These are phyloP conservation scores for Lepas anatifera DNA, from an alignment of 2,888 invertebrate species.

Conservation along the genomic window DNA sequence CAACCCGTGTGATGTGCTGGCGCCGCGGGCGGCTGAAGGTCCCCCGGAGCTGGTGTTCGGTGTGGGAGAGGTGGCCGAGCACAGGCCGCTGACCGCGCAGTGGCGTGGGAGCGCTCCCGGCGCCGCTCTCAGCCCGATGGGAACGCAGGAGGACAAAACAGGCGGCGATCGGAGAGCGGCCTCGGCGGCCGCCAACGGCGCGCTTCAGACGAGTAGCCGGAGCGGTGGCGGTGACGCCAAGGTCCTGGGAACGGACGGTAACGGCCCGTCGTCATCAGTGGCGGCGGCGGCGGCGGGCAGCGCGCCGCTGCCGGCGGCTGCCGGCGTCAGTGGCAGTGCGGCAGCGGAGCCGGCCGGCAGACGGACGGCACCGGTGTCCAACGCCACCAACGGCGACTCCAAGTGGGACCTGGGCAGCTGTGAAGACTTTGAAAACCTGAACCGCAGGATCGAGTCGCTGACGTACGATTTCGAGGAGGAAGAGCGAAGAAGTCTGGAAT, in stretches of 20 bases:
- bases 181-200: not conserved
- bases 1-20: not conserved
- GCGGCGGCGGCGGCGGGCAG: not conserved
- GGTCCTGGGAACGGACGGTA: not conserved
- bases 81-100: not conserved
- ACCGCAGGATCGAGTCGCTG: constrained; percentile 34
- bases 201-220: not conserved
- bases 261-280: not conserved
- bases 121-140: not conserved
- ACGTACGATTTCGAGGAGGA: constrained; percentile 29
- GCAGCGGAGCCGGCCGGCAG: not conserved
- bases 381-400: not conserved
- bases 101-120: not conserved
- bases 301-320: not conserved
- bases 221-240: not conserved
- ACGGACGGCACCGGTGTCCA: no score
- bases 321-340: not conserved
- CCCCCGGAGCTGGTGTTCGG: constrained; percentile 6
- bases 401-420: constrained; percentile 36
- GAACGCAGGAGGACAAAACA: no score
- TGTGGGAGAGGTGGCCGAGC: not conserved
- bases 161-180: not conserved
- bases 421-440: constrained; percentile 65
- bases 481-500: constrained; percentile 39
- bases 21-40: not conserved